Percentiles rank a stretch among this genome's conserved stretches.
These are phyloP conservation scores for Loxodonta africana DNA, from an alignment of 2,113 vertebrate species.

Conservation along the genomic window DNA sequence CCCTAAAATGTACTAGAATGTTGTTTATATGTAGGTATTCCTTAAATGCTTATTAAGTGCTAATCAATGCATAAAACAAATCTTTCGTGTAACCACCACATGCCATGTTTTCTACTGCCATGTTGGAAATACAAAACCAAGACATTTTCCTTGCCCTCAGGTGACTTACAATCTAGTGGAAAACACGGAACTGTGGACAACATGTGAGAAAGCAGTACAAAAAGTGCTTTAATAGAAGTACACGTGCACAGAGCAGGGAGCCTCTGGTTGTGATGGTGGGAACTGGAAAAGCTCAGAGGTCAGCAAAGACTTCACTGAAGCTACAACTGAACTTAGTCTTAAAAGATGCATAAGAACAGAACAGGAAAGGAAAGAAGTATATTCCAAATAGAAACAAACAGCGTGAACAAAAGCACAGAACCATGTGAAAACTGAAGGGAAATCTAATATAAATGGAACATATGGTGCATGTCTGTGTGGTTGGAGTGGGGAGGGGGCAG, in stretches of 20 bases:
- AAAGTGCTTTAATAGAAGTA: background rate
- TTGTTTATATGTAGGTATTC: background rate
- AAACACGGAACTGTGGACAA: background rate
- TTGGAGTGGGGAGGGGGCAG: background rate
- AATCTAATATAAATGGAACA: background rate
- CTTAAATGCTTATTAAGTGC: background rate
- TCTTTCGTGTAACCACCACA: background rate
- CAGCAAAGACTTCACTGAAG: background rate
- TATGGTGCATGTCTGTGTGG: background rate
- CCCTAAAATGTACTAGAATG: background rate
- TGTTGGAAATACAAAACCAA: constrained; percentile 26
- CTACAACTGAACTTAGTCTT: background rate
- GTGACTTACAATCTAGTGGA: background rate
- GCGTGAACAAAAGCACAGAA: background rate
- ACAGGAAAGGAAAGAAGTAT: background rate
- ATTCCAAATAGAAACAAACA: background rate
- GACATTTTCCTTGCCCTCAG: background rate
- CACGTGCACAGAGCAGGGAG: background rate
- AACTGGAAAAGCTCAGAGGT: background rate
- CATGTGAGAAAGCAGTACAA: background rate
- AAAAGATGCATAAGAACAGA: background rate
- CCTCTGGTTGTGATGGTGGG: background rate
- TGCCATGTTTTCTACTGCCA: background rate
- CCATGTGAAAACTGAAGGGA: background rate
- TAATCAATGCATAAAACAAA: background rate